phyloP scores from a whole-genome alignment of 2,797 vertebrate species.

The Prionace glauca region DNA sequence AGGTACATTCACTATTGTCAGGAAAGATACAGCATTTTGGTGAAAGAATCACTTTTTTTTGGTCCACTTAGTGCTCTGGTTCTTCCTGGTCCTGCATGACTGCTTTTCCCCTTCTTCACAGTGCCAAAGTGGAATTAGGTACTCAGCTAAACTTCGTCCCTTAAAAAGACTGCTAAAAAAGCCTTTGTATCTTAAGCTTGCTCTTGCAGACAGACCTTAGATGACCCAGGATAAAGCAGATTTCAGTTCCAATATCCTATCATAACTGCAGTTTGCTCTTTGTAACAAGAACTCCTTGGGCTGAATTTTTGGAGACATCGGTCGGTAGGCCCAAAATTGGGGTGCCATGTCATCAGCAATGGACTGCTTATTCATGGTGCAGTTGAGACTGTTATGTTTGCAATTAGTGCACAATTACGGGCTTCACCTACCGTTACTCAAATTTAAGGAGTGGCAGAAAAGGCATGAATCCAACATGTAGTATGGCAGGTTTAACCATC shows the following conservation, averaged over 20 bases:
- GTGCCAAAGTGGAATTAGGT: not conserved
- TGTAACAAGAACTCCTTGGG: not conserved
- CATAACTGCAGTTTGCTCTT: not conserved
- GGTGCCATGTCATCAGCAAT: too few species aligned
- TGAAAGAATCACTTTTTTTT: too few species aligned
- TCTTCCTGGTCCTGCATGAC: not conserved
- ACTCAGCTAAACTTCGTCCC: not conserved
- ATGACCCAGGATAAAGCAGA: not conserved
- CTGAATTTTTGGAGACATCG: not conserved
- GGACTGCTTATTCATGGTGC: too few species aligned
- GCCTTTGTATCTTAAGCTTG: not conserved
- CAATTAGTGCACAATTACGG: too few species aligned
- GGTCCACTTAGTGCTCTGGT: too few species aligned
- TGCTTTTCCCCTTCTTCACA: not conserved
- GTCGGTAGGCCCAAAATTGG: not conserved
- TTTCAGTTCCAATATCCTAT: not conserved
- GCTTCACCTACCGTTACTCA: too few species aligned
- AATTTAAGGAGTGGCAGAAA: too few species aligned
- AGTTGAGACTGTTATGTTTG: too few species aligned
- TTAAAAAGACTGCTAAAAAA: not conserved
- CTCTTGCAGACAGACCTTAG: not conserved
- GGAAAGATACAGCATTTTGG: too few species aligned
- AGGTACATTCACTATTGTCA: too few species aligned
- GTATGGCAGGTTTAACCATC: too few species aligned
- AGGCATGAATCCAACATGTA: too few species aligned